These are phyloP conservation scores for Mythimna vitellina DNA, from an alignment of 2,888 invertebrate species.

Conservation along the genomic window DNA sequence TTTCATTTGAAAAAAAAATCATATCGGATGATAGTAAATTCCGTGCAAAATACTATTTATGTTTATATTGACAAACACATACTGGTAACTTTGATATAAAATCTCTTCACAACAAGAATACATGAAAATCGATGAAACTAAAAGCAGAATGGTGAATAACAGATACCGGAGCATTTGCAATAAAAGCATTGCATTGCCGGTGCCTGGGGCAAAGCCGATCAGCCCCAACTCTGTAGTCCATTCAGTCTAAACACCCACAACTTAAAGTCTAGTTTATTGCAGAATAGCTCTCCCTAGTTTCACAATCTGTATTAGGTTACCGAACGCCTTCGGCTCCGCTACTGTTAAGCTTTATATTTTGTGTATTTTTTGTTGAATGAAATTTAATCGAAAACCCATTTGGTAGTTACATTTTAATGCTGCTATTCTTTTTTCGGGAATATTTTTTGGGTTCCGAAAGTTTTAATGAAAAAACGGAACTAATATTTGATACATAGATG, in stretches of 20 bases:
- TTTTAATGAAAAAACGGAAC: no score
- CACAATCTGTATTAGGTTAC: conserved; percentile 77
- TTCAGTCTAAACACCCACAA: conserved; percentile 72
- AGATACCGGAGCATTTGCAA: conserved; percentile 65
- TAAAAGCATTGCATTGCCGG: conserved; percentile 73
- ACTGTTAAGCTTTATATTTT: conserved; percentile 71
- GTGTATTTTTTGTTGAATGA: conserved; percentile 73
- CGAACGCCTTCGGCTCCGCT: conserved; percentile 72
- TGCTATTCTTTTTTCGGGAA: conserved; percentile 36
- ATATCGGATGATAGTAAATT: not conserved
- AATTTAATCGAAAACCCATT: conserved; percentile 75
- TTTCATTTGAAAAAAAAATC: not conserved
- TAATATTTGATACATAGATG: no score
- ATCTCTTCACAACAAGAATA: conserved; percentile 16
- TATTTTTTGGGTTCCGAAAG: not conserved
- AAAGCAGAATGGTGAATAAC: conserved; percentile 59
- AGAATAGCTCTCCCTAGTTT: conserved; percentile 64
- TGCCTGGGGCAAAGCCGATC: conserved; percentile 72
- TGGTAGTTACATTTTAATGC: conserved; percentile 62
- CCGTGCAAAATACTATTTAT: not conserved
- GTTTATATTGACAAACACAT: not conserved
- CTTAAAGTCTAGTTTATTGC: conserved; percentile 77
- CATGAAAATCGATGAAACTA: conserved; percentile 49
- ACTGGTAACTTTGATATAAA: conserved; percentile 9
- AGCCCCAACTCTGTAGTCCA: conserved; percentile 59